Percentiles rank a stretch among this genome's conserved stretches.
Conservation (phyloP, 2,113 vertebrate genomes). For the Leuciscus idus region DNA sequence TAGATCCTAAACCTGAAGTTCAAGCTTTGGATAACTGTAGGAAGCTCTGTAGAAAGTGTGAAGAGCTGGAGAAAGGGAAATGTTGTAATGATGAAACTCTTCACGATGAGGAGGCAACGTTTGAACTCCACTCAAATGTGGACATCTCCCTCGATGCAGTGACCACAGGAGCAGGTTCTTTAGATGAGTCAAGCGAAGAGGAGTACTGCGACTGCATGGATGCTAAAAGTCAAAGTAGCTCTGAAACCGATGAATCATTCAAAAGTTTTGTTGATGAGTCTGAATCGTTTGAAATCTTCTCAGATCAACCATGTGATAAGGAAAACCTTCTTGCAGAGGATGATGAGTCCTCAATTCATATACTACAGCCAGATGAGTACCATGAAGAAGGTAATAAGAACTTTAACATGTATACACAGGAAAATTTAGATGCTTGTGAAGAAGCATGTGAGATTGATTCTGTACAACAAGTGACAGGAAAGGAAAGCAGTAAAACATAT, state of each 20-base stretch:
- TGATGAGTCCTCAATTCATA: background rate
- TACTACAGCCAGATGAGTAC: conserved; percentile 8
- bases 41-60: conserved; percentile 44
- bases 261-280: conserved; percentile 52
- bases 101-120: conserved; percentile 59
- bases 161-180: conserved; percentile 55
- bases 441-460: conserved; percentile 9
- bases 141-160: conserved; percentile 61
- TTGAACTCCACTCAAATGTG: conserved; percentile 58
- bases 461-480: background rate
- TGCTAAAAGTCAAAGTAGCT: conserved; percentile 56
- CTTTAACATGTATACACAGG: background rate
- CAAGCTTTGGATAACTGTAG: conserved; percentile 2
- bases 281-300: conserved; percentile 44
- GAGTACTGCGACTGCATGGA: conserved; percentile 49
- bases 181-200: conserved; percentile 66
- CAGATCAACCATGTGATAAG: conserved; percentile 29
- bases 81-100: background rate
- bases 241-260: conserved; percentile 57
- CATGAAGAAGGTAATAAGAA: background rate
- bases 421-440: conserved; percentile 21
- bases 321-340: conserved; percentile 17
- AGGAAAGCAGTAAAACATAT: conserved; percentile 43
- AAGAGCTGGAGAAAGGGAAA: background rate
- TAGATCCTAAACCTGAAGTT: conserved; percentile 15